Percentiles rank a stretch among this genome's conserved stretches.
Evolutionary conservation across 2,888 invertebrate species (phyloP).

Genomic region (Melangyna quadrimaculata): DNA sequence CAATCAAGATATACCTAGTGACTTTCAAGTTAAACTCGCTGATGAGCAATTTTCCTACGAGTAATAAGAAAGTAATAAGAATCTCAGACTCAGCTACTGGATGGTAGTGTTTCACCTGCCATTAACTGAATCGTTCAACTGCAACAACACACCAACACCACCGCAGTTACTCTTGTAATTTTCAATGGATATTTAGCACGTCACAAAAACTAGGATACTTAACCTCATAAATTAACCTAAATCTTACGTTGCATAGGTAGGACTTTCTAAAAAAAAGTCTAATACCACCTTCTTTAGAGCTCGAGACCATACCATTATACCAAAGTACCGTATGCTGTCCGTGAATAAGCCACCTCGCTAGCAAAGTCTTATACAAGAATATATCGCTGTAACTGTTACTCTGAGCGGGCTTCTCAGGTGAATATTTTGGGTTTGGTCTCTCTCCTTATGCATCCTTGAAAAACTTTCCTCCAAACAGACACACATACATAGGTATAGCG

Average conservation of each 20-base stretch:
- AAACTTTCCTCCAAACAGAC: constrained; percentile 17
- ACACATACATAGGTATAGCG: neutral
- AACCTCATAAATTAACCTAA: constrained; percentile 69
- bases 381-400: constrained; percentile 39
- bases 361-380: constrained; percentile 36
- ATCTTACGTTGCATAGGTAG: constrained; percentile 36
- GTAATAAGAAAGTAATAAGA: constrained; percentile 45
- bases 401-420: constrained; percentile 36
- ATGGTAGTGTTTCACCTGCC: neutral
- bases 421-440: constrained; percentile 25
- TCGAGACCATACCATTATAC: no score
- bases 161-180: constrained; percentile 23
- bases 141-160: constrained; percentile 13
- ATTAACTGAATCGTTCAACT: constrained; percentile 42
- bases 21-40: constrained; percentile 35
- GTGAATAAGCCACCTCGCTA: constrained; percentile 12
- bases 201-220: constrained; percentile 51
- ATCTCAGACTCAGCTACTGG: neutral
- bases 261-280: constrained; percentile 33
- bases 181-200: constrained; percentile 56
- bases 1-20: constrained; percentile 22
- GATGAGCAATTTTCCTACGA: constrained; percentile 42
- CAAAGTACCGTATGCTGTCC: constrained; percentile 15
- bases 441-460: constrained; percentile 39
- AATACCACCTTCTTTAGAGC: constrained; percentile 11